A percentile compares a stretch with the other conserved stretches of the same genome.
Conservation (phyloP, 1,140 invertebrate species). For the Drosophila sproati region DNA sequence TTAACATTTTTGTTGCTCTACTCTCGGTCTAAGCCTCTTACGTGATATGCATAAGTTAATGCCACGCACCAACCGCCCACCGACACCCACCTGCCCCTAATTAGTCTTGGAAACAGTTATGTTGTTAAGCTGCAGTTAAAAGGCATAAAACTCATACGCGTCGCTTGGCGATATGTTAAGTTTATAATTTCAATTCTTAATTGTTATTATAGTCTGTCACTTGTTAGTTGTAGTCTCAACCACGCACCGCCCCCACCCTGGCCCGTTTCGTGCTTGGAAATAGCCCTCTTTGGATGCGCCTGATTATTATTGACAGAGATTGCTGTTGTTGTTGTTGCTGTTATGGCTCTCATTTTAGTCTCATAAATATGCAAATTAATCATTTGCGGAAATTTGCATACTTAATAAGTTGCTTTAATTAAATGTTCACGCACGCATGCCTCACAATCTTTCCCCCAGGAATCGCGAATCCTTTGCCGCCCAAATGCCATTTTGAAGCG, state of each 20-base stretch:
- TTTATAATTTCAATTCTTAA: slow-evolving; percentile 79
- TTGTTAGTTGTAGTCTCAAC: slow-evolving; percentile 9
- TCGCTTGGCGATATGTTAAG: slow-evolving; percentile 72
- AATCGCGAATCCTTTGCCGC: slow-evolving; percentile 64
- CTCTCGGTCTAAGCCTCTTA: slow-evolving; percentile 21
- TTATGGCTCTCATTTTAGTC: slow-evolving; percentile 78
- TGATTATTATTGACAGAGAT: slow-evolving; percentile 75
- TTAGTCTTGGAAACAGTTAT: slow-evolving; percentile 60
- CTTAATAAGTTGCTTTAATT: slow-evolving; percentile 82
- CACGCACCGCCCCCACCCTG: background rate
- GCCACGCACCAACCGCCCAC: background rate
- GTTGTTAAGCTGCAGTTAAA: slow-evolving; percentile 81
- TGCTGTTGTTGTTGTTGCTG: slow-evolving; percentile 51
- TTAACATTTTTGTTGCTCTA: slow-evolving; percentile 25
- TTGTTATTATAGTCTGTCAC: slow-evolving; percentile 68
- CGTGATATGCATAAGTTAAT: slow-evolving; percentile 38
- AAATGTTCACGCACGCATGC: slow-evolving; percentile 82
- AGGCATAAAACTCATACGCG: slow-evolving; percentile 77
- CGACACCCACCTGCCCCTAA: slow-evolving; percentile 43
- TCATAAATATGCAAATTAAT: slow-evolving; percentile 83
- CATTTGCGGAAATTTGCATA: slow-evolving; percentile 83
- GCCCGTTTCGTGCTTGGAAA: slow-evolving; percentile 11
- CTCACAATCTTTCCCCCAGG: slow-evolving; percentile 74
- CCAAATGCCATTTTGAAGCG: slow-evolving; percentile 59
- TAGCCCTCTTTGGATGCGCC: slow-evolving; percentile 37